phyloP scores from a whole-genome alignment of 2,113 vertebrate genomes.

The Dipodomys ordii region DNA sequence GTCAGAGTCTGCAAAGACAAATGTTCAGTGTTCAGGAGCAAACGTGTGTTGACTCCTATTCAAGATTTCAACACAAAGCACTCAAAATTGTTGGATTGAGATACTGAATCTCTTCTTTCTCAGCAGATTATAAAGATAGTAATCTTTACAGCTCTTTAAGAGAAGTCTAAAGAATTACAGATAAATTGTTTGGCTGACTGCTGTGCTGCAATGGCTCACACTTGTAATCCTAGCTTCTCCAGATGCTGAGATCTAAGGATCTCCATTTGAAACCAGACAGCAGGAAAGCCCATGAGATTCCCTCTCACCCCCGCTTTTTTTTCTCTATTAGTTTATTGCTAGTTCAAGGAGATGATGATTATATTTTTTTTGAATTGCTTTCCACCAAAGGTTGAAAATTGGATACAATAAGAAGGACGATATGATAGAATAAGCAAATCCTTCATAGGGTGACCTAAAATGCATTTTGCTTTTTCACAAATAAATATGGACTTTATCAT shows the following conservation, averaged over 20 bases:
- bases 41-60: not conserved
- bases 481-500: not conserved
- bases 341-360: not conserved
- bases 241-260: too few relatives aligned
- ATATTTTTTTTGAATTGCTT: not conserved
- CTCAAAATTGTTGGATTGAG: not conserved
- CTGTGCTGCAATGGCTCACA: too few relatives aligned
- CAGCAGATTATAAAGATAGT: slow-evolving; percentile 3
- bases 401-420: slow-evolving; percentile 37
- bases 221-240: too few relatives aligned
- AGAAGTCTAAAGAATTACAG: slow-evolving; percentile 27
- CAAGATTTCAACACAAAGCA: not conserved
- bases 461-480: slow-evolving; percentile 41
- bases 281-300: too few relatives aligned
- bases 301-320: not conserved
- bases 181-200: not conserved
- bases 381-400: slow-evolving; percentile 28
- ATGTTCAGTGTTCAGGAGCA: slow-evolving; percentile 7
- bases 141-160: slow-evolving; percentile 11
- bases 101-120: not conserved
- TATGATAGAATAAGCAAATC: slow-evolving; percentile 43
- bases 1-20: not conserved
- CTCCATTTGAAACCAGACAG: too few relatives aligned
- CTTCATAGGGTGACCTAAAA: not conserved
- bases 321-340: slow-evolving; percentile 38